A percentile compares a stretch with the other conserved stretches of the same genome.
Conservation (phyloP, 2,113 vertebrate species). For the Picathartes gymnocephalus region DNA sequence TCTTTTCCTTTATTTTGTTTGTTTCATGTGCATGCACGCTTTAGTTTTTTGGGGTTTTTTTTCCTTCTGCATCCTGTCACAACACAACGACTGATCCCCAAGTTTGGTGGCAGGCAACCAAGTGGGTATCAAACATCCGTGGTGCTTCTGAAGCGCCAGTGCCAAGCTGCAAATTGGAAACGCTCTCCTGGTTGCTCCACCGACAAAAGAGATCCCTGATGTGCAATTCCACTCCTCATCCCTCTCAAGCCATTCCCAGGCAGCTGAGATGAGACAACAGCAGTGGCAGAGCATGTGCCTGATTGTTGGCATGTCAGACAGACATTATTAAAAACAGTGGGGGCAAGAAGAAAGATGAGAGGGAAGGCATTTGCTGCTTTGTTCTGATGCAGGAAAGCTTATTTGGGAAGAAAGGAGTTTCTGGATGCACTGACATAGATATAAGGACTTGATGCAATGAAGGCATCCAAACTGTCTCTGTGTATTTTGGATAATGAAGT, state of each 20-base stretch:
- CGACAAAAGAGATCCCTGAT: constrained; percentile 60
- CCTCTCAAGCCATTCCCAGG: constrained; percentile 51
- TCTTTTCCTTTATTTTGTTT: fast-evolving
- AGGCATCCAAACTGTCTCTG: background rate
- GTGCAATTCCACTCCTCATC: constrained; percentile 54
- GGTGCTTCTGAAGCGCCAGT: constrained; percentile 43
- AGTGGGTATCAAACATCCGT: constrained; percentile 16
- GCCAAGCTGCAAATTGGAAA: constrained; percentile 70
- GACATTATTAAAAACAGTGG: constrained; percentile 60
- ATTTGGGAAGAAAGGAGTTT: constrained; percentile 37
- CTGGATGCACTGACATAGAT: background rate
- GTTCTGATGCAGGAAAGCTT: constrained; percentile 4
- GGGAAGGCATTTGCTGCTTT: constrained; percentile 30
- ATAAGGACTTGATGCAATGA: background rate
- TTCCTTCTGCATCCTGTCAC: background rate
- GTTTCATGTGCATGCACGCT: background rate
- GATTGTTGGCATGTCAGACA: constrained; percentile 62
- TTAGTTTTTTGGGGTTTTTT: background rate
- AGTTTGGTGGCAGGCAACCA: constrained; percentile 29
- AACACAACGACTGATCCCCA: constrained; percentile 7
- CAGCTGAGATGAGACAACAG: constrained; percentile 65
- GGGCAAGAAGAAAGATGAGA: constrained; percentile 30
- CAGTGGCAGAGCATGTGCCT: constrained; percentile 36
- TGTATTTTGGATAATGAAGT: background rate
- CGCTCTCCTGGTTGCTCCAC: constrained; percentile 1